Base-by-base conservation (phyloP, 2,113 vertebrate genomes). In the Thryonomys swinderianus region DNA sequence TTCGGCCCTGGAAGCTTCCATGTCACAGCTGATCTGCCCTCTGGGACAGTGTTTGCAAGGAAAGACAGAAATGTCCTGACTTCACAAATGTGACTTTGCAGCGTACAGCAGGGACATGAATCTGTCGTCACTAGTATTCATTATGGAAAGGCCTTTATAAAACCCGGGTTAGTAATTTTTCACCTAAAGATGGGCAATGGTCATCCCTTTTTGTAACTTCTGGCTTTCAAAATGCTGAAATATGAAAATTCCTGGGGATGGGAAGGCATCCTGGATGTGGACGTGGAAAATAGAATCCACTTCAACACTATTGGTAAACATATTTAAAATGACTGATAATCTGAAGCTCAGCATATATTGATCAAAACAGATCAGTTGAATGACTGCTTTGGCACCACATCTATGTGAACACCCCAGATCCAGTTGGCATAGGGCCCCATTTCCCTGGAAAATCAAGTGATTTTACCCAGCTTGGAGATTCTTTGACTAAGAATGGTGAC, bases 81-180 rank as follows among this genome's bases (percentile, higher is more conserved):
- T 98, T 98, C 97, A 98, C 97, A 98, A 98, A 98, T 98, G 98
- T 96, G 98, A 97, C 98, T 98, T 97, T 94, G 97, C 97, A 98
- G 96, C 98, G 97, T 12, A 95, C 98, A 96, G 93, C 96, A 90
- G 97, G 98, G 98, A 98, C 98, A 98, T 96, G 97, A 96, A 98
- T 98, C 95, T 97, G 90, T 80, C 98, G 98, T 96, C 97, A 96
- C 98, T 96, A 96, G 98, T 98, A 97, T 98, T 98, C 98, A 98
- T 98, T 98, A 98, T 97, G 96, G 96, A 97, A 98, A 98, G 98
- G 97, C 98, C 96, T 98, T 98, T 98, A 98, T 98, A 98, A 98
- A 98, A 98, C 97, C 98, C 98, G 98, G 98, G 98, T 98, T 98
- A 98, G 98, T 97, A 97, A 98, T 98, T 98, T 98, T 98, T 98